Conservation (phyloP, 1,140 invertebrate species). For the Cyclargus thomasi region DNA sequence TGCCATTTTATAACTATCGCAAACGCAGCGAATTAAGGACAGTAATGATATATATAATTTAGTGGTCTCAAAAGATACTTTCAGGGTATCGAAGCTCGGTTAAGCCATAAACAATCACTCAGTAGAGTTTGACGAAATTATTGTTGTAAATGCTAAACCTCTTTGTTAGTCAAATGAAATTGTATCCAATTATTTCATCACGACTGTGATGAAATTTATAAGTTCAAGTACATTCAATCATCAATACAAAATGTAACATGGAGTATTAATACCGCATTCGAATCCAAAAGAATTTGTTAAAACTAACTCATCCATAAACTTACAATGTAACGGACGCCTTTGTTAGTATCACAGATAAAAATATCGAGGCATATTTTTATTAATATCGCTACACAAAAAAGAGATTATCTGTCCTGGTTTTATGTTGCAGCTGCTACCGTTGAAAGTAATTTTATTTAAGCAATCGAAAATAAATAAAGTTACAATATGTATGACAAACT, state of each 20-base stretch:
- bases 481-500: background rate
- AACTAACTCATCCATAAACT: slow-evolving; percentile 58
- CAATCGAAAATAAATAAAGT: background rate
- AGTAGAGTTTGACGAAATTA: too few relatives aligned
- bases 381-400: slow-evolving; percentile 67
- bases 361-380: slow-evolving; percentile 70
- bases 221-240: background rate
- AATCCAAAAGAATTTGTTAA: slow-evolving; percentile 38
- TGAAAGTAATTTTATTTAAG: slow-evolving; percentile 13
- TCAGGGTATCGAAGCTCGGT: background rate
- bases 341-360: slow-evolving; percentile 61
- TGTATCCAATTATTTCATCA: too few relatives aligned
- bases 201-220: background rate
- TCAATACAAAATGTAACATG: slow-evolving; percentile 10
- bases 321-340: slow-evolving; percentile 52
- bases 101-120: too few relatives aligned
- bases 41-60: background rate
- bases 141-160: too few relatives aligned
- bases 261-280: slow-evolving; percentile 23
- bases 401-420: slow-evolving; percentile 66
- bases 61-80: too few relatives aligned
- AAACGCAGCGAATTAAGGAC: background rate
- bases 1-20: background rate
- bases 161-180: too few relatives aligned
- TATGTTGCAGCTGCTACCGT: slow-evolving; percentile 51